Evolutionary conservation across 2,888 invertebrate genomes (phyloP).

Genomic region (Sipha maydis): DNA sequence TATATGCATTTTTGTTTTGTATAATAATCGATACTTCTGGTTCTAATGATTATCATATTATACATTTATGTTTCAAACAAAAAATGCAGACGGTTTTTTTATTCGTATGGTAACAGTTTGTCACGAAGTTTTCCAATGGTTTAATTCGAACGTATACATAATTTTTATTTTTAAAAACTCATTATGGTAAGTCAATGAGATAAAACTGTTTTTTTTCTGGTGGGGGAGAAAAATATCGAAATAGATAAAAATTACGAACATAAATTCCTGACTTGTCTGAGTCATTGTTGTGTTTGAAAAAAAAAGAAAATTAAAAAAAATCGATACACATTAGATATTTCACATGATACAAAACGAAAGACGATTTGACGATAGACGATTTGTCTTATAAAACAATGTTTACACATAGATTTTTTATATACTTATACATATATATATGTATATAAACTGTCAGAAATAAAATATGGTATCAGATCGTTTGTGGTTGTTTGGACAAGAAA

Average conservation of each 20-base stretch:
- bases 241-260: neutral
- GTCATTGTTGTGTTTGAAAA: neutral
- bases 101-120: neutral
- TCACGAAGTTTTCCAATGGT: neutral
- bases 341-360: slow-evolving; percentile 4
- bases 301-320: neutral
- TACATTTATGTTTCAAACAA: neutral
- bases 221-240: neutral
- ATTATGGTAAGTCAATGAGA: slow-evolving; percentile 1
- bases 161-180: neutral
- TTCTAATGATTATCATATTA: neutral
- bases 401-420: neutral
- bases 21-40: neutral
- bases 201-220: neutral
- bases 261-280: neutral
- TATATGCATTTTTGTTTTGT: neutral
- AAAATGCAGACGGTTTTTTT: neutral
- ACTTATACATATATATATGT: too few species aligned
- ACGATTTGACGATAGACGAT: neutral
- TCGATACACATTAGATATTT: neutral
- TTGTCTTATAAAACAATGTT: neutral
- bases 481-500: neutral
- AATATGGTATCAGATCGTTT: neutral
- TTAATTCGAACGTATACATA: neutral
- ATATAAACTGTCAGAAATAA: neutral